Evolutionary conservation across 1,140 invertebrate species (phyloP).

Genomic region (Steinernema feltiae): DNA sequence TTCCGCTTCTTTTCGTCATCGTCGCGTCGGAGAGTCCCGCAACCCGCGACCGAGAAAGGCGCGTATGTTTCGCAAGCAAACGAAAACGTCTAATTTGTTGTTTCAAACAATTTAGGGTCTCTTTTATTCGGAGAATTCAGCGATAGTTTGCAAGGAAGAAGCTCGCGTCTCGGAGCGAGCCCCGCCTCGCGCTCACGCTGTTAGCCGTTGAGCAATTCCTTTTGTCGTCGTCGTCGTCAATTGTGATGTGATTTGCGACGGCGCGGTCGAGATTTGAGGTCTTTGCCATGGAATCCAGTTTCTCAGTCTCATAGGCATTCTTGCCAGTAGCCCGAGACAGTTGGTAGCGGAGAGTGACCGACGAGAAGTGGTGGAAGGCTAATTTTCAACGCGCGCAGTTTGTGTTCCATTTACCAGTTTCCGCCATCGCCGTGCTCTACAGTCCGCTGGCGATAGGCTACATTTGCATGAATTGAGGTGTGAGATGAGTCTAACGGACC

Average conservation of each 20-base stretch:
- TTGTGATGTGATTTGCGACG: conserved; percentile 7
- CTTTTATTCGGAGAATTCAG: background rate
- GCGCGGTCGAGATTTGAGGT: background rate
- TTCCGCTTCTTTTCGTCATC: background rate
- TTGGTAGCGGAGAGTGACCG: too few relatives aligned
- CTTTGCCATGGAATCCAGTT: background rate
- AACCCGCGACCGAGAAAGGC: background rate
- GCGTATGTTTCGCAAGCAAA: background rate
- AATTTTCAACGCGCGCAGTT: background rate
- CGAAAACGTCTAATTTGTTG: background rate
- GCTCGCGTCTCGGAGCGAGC: too few relatives aligned
- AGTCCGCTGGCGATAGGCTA: background rate
- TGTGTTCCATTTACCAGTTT: background rate
- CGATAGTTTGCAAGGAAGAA: conserved; percentile 5
- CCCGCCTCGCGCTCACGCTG: background rate
- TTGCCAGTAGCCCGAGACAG: too few relatives aligned
- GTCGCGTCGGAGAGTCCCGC: background rate
- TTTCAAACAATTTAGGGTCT: conserved; percentile 8
- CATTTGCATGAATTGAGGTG: background rate
- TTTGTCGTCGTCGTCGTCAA: background rate
- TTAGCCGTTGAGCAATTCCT: background rate
- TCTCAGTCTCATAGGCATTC: background rate
- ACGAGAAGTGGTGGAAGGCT: too few relatives aligned
- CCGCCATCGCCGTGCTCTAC: too few relatives aligned
- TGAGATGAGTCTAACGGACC: background rate